A percentile compares a stretch with the other conserved stretches of the same genome.
Evolutionary conservation across 1,140 invertebrate genomes (phyloP).

Genomic region (Andrena cerasifolii): DNA sequence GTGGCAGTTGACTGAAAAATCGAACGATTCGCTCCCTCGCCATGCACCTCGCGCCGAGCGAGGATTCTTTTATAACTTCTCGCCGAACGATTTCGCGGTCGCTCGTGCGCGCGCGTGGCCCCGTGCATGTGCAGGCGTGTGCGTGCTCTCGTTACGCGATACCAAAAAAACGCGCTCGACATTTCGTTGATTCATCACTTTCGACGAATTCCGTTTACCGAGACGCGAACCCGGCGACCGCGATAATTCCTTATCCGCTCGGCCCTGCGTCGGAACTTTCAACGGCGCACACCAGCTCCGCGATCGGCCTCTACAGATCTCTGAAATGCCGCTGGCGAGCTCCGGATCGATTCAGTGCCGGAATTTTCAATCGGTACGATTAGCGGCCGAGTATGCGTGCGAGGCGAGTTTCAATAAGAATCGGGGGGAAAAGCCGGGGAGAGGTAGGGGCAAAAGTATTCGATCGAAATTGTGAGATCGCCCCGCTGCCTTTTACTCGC

Average conservation of each 20-base stretch:
- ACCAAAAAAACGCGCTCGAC: background rate
- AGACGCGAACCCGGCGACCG: background rate
- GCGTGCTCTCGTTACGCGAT: constrained; percentile 25
- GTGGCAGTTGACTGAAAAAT: background rate
- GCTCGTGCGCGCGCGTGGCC: background rate
- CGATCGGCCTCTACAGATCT: background rate
- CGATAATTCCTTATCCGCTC: constrained; percentile 8
- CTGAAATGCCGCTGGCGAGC: background rate
- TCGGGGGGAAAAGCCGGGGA: background rate
- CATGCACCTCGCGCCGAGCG: background rate
- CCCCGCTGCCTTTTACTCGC: too few relatives aligned
- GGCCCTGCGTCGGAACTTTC: too few relatives aligned
- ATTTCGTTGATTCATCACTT: constrained; percentile 36
- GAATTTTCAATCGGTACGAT: too few relatives aligned
- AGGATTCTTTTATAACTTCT: too few relatives aligned
- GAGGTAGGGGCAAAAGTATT: constrained; percentile 9
- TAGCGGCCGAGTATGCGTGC: too few relatives aligned
- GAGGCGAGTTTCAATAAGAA: background rate
- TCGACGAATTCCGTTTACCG: background rate
- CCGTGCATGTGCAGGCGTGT: too few relatives aligned
- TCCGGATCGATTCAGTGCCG: background rate
- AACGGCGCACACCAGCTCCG: too few relatives aligned
- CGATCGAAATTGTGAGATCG: constrained; percentile 2
- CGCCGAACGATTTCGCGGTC: background rate
- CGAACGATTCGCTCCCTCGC: background rate